Evolutionary conservation across 2,888 invertebrate genomes (phyloP).

Genomic region (Hirtodrosophila trivittata): DNA sequence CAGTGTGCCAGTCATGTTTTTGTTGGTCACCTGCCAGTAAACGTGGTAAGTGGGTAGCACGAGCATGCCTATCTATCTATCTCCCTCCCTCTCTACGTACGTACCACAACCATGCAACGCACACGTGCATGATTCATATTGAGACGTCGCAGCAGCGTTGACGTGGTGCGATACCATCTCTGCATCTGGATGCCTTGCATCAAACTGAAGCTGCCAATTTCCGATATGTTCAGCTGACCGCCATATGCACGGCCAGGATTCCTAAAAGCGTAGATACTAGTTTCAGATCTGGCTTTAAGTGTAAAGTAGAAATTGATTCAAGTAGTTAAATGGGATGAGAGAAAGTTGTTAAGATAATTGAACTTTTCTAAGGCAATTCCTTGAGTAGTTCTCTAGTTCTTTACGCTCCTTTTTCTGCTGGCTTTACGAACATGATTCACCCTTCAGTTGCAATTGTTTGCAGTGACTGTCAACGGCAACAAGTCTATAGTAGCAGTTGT

Average conservation of each 20-base stretch:
- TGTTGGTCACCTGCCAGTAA: conserved; percentile 82
- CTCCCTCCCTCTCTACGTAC: conserved; percentile 15
- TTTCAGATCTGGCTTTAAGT: too few species aligned
- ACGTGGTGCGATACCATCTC: conserved; percentile 74
- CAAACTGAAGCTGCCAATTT: conserved; percentile 85
- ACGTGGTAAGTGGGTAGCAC: neutral
- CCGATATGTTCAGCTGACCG: conserved; percentile 84
- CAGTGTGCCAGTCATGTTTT: conserved; percentile 83
- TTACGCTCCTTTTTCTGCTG: neutral
- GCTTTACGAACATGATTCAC: neutral
- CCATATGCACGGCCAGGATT: conserved; percentile 86
- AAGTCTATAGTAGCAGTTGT: conserved; percentile 38
- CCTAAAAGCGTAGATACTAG: conserved; percentile 52
- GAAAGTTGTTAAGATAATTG: too few species aligned
- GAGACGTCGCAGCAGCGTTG: conserved; percentile 82
- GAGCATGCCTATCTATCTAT: neutral
- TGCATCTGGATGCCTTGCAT: conserved; percentile 71
- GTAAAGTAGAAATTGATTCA: too few species aligned
- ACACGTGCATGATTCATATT: conserved; percentile 86
- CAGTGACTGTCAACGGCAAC: conserved; percentile 39
- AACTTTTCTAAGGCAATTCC: too few species aligned
- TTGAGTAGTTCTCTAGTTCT: too few species aligned
- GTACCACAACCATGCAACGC: conserved; percentile 86
- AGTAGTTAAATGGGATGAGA: too few species aligned
- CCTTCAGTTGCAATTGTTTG: conserved; percentile 2